A percentile compares a stretch with the other conserved stretches of the same genome.
phyloP scores from a whole-genome alignment of 2,888 invertebrate species.

The Lacanobia wlatinum region DNA sequence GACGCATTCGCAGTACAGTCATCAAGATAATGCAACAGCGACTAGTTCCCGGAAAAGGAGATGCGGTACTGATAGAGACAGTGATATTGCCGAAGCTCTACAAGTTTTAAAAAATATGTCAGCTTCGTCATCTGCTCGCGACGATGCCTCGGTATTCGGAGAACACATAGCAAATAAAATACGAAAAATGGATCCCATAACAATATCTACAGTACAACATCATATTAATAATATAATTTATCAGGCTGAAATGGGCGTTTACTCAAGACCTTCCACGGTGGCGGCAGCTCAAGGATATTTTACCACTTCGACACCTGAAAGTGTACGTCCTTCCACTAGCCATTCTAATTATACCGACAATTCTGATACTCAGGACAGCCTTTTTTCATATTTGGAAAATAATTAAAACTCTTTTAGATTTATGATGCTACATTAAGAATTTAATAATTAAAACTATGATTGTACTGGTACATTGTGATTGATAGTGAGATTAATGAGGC shows the following conservation, averaged over 20 bases:
- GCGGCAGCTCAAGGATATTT: conserved; percentile 19
- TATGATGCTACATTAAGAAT: conserved; percentile 5
- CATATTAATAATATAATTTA: conserved; percentile 12
- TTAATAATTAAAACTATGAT: conserved; percentile 8
- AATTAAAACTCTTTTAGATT: conserved; percentile 9
- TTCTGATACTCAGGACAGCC: conserved; percentile 12
- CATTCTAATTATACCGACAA: conserved; percentile 16
- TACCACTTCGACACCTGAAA: conserved; percentile 17
- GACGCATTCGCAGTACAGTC: conserved; percentile 12
- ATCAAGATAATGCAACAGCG: conserved; percentile 15
- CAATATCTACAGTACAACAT: conserved; percentile 21
- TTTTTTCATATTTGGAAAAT: conserved; percentile 8
- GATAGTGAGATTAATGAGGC: too few species aligned
- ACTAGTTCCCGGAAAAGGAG: conserved; percentile 16
- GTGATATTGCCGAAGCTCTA: conserved; percentile 16
- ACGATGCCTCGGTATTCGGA: conserved; percentile 20
- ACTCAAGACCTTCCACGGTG: conserved; percentile 17
- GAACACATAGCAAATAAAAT: conserved; percentile 18
- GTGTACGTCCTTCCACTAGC: conserved; percentile 16
- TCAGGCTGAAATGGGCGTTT: conserved; percentile 13
- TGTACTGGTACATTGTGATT: conserved; percentile 11
- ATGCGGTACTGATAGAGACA: conserved; percentile 20
- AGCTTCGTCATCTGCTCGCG: conserved; percentile 11
- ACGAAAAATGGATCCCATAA: conserved; percentile 20
- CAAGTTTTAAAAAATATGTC: conserved; percentile 18